These are phyloP conservation scores for Epinephelus malabaricus DNA, from an alignment of 2,797 vertebrate genomes.

Conservation along the genomic window DNA sequence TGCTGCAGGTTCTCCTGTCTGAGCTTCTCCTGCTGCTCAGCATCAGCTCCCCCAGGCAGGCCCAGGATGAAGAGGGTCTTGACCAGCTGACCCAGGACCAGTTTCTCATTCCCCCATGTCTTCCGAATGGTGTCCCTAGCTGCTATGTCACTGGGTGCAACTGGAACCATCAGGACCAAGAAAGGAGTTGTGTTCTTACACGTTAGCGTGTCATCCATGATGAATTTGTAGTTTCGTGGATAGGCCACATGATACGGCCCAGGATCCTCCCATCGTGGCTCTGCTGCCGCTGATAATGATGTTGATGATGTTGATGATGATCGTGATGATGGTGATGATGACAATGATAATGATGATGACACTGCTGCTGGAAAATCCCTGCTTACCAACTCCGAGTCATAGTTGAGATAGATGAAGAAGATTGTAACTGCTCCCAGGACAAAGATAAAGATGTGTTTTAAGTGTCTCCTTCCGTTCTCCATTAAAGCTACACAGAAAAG, in stretches of 20 bases:
- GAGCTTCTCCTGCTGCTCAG: conserved; percentile 61
- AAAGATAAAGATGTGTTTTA: neutral
- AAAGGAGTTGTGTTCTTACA: conserved; percentile 72
- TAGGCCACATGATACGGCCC: conserved; percentile 72
- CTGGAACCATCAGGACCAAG: conserved; percentile 81
- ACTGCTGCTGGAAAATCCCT: fast-evolving
- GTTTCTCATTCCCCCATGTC: conserved; percentile 86
- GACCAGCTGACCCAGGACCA: conserved; percentile 70
- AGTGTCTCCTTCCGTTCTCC: neutral
- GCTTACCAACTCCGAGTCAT: fast-evolving
- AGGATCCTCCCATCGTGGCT: conserved; percentile 29
- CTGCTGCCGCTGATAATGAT: neutral
- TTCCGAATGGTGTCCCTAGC: conserved; percentile 71
- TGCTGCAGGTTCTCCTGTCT: conserved; percentile 68
- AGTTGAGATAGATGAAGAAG: neutral
- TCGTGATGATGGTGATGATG: no score
- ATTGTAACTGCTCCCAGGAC: neutral
- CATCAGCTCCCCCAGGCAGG: neutral
- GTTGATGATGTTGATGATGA: no score
- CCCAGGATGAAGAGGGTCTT: conserved; percentile 84
- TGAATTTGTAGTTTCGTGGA: conserved; percentile 74
- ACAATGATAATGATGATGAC: no score
- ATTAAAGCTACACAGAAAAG: conserved; percentile 35
- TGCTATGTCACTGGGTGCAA: conserved; percentile 13
- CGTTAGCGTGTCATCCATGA: conserved; percentile 75